A percentile compares a stretch with the other conserved stretches of the same genome.
phyloP scores from a whole-genome alignment of 2,888 invertebrate genomes.

The Mallateleia sp. region DNA sequence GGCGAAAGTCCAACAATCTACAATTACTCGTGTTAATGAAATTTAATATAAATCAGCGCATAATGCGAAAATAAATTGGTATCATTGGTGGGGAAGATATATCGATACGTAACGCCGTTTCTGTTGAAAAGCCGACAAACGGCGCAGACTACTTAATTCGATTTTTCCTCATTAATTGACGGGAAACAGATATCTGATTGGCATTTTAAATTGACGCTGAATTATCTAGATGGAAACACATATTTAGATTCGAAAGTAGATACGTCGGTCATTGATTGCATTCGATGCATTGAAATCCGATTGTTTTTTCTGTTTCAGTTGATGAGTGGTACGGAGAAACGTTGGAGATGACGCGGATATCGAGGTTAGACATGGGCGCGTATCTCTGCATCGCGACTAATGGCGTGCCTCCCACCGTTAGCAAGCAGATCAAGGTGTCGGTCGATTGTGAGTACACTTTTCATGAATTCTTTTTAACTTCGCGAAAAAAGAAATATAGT shows the following conservation, averaged over 20 bases:
- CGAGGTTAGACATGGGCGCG: conserved; percentile 97
- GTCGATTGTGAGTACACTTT: conserved; percentile 96
- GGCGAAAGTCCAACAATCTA: no score
- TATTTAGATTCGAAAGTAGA: conserved; percentile 36
- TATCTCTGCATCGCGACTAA: conserved; percentile 96
- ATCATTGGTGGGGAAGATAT: conserved; percentile 7
- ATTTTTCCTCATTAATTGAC: conserved; percentile 61
- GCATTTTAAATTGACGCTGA: conserved; percentile 38
- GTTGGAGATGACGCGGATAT: conserved; percentile 95
- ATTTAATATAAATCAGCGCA: not conserved
- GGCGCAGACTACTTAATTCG: conserved; percentile 25
- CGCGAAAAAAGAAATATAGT: not conserved
- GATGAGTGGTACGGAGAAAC: conserved; percentile 96
- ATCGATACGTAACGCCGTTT: conserved; percentile 5
- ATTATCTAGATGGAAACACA: conserved; percentile 31
- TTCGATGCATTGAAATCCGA: conserved; percentile 8
- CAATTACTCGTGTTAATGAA: conserved; percentile 9
- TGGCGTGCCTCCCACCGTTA: conserved; percentile 96
- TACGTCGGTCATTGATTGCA: conserved; percentile 28
- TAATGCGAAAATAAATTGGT: conserved; percentile 27
- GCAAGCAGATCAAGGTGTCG: conserved; percentile 97
- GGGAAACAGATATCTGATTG: conserved; percentile 47
- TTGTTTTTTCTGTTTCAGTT: conserved; percentile 91
- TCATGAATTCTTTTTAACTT: not conserved
- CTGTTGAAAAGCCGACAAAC: conserved; percentile 33